Base-by-base conservation (phyloP, 1,140 invertebrate species). In the Drosophila sp. region DNA sequence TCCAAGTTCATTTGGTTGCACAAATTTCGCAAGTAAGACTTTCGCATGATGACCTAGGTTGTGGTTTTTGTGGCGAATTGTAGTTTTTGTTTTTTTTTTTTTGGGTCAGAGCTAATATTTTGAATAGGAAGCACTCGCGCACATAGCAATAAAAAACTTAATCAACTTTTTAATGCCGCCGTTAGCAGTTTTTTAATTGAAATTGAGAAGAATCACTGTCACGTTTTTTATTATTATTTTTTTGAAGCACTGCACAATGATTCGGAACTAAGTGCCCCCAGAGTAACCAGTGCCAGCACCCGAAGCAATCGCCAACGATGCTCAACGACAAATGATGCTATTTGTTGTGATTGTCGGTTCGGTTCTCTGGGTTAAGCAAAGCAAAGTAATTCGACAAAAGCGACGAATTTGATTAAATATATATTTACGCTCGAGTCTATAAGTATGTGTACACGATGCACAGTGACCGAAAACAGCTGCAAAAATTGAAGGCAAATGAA, bases 331-430 rank as follows among this genome's bases (percentile, higher is more conserved):
- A 86, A 76, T 86, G 82, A 87, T 87, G 82, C 77, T 70, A 85
- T 77, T 77, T 68, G 63, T 74, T 74, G 74, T 69, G 71, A 66
- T 72, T 85, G 57, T 68, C 38, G 70, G 47, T 76, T 62, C 73
- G 17, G 17, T 38, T 79, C 57, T 11, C 65, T 54, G 61, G 33
- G 44, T 60, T 70, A 54, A 76, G 64, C 63, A 63, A 64, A 60
- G 35, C 27, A 17, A 38, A 70, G 57, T 62, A 73, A 70, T 54
- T 62, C 47, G 40, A 30, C 55, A 57, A 33, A 33, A 41, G 23
- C 67, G 71, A 76, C 65, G 71, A 66, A 83, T 86, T 86, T 85
- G 83, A 86, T 87, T 86, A 86, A 87, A 83, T 87, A 87, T 76
- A 82, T 74, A 56, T 58, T 38, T 40, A 30, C 62, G 41, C 57